phyloP scores from a whole-genome alignment of 2,888 invertebrate genomes.

The Plebejus argus region DNA sequence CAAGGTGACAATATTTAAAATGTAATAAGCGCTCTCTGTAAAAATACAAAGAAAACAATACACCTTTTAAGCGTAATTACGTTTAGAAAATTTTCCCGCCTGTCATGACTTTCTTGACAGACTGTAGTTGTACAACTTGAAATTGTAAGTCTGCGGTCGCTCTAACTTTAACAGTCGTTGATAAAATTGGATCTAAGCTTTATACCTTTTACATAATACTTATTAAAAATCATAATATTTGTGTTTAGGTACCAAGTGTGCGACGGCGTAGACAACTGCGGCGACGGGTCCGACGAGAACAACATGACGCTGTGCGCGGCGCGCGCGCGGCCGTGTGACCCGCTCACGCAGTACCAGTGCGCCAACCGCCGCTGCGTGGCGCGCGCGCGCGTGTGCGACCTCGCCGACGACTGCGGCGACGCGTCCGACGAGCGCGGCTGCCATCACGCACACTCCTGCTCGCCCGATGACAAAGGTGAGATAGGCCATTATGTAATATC shows the following conservation, averaged over 20 bases:
- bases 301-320: conserved; percentile 93
- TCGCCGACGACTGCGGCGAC: conserved; percentile 95
- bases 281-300: conserved; percentile 97
- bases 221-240: too few relatives aligned
- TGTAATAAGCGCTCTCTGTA: too few relatives aligned
- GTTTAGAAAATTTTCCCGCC: too few relatives aligned
- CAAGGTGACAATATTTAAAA: too few relatives aligned
- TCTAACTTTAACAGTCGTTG: too few relatives aligned
- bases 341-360: conserved; percentile 91
- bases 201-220: too few relatives aligned
- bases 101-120: too few relatives aligned
- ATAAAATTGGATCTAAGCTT: too few relatives aligned
- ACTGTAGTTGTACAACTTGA: too few relatives aligned
- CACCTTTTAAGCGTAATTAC: too few relatives aligned
- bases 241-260: conserved; percentile 87
- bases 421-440: conserved; percentile 95
- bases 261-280: conserved; percentile 95
- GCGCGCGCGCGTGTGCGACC: conserved; percentile 90
- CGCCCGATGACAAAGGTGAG: conserved; percentile 61
- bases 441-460: conserved; percentile 84
- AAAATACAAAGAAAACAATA: too few relatives aligned
- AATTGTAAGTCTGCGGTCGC: too few relatives aligned
- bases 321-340: conserved; percentile 88
- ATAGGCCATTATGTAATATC: neutral
- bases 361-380: conserved; percentile 93